Conservation (phyloP, 2,113 vertebrate species). For the Microtus richardsoni region DNA sequence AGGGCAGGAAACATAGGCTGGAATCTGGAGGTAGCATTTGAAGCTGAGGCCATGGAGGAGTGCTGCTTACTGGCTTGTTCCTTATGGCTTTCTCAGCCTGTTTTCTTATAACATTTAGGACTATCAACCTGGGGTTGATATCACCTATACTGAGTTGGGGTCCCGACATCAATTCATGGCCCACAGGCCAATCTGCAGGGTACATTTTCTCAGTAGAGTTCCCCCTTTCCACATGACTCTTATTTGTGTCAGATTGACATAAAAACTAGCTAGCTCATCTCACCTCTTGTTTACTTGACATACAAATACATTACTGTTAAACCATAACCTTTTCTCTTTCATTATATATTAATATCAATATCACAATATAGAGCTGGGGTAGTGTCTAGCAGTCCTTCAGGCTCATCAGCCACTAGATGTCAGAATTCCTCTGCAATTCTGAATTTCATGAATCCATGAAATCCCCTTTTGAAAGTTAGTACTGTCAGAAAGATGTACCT, state of each 20-base stretch:
- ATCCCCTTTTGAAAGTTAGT: neutral
- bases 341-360: neutral
- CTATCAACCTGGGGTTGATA: fast-evolving
- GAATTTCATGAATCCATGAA: neutral
- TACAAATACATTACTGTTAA: neutral
- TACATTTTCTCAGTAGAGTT: neutral
- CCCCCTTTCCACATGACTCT: neutral
- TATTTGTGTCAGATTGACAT: neutral
- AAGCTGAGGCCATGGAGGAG: too few relatives aligned
- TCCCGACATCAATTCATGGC: neutral
- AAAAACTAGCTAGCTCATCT: neutral
- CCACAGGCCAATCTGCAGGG: neutral
- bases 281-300: neutral
- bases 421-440: neutral
- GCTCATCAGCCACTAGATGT: neutral
- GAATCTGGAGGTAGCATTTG: too few relatives aligned
- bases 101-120: neutral
- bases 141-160: neutral
- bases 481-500: neutral
- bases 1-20: neutral
- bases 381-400: neutral
- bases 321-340: neutral
- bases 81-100: too few relatives aligned
- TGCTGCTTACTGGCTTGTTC: too few relatives aligned
- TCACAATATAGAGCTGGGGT: neutral